phyloP scores from a whole-genome alignment of 2,113 vertebrate genomes.

The Muntiacus muntjak region DNA sequence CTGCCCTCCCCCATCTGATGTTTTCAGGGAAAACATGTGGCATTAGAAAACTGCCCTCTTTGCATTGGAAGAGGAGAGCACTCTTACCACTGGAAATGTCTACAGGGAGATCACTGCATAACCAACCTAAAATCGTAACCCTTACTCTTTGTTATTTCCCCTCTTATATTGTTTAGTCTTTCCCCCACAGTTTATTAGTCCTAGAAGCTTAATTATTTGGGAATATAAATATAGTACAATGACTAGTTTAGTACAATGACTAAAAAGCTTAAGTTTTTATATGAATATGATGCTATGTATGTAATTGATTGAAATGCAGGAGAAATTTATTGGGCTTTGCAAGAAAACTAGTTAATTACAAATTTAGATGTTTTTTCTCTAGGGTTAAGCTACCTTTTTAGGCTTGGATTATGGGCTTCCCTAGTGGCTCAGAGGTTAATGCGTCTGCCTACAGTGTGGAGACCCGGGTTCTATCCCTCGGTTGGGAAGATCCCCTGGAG shows the following conservation, averaged over 20 bases:
- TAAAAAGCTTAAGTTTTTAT: background rate
- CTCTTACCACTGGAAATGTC: background rate
- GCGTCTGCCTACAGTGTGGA: no score
- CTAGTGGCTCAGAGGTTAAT: no score
- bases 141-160: background rate
- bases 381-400: background rate
- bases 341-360: background rate
- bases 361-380: background rate
- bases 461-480: no score
- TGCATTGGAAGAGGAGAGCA: background rate
- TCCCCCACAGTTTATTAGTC: background rate
- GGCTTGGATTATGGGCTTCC: no score
- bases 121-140: background rate
- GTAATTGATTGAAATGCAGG: background rate
- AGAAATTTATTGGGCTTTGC: background rate
- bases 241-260: background rate
- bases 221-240: background rate
- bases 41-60: background rate
- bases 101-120: background rate
- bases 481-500: no score
- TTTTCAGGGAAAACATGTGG: background rate
- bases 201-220: background rate
- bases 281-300: background rate
- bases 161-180: background rate
- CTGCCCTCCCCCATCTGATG: no score